phyloP scores from a whole-genome alignment of 2,888 invertebrate species.

The Heliconius hortense region DNA sequence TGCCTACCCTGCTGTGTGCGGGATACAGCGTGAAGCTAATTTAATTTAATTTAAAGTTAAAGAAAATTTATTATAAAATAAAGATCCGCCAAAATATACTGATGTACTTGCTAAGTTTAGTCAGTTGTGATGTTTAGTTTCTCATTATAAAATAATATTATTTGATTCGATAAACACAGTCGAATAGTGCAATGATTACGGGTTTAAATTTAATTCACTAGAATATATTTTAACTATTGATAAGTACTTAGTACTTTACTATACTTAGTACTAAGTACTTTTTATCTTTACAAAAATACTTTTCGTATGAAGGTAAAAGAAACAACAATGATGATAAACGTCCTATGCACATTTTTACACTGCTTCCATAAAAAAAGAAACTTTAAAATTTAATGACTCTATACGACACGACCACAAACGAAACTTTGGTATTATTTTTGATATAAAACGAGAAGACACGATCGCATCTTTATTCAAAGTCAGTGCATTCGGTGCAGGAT shows the following conservation, averaged over 20 bases:
- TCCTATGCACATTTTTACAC: neutral
- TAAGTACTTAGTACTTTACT: neutral
- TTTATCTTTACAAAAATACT: neutral
- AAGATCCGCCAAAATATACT: too few species aligned
- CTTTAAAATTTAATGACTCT: constrained; percentile 14
- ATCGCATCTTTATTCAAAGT: constrained; percentile 55
- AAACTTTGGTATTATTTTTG: constrained; percentile 41
- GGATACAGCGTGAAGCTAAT: too few species aligned
- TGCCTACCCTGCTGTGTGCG: too few species aligned
- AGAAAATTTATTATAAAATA: too few species aligned
- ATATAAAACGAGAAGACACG: constrained; percentile 46
- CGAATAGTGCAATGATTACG: too few species aligned
- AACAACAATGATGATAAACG: neutral
- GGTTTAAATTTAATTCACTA: too few species aligned
- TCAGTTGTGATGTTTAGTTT: too few species aligned
- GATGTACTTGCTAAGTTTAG: too few species aligned
- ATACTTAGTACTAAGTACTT: neutral
- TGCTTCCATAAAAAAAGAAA: neutral
- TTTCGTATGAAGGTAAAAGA: neutral
- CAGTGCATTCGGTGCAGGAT: constrained; percentile 52
- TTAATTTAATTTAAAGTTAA: too few species aligned
- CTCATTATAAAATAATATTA: too few species aligned
- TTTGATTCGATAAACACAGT: too few species aligned
- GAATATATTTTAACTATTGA: too few species aligned
- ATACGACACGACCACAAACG: constrained; percentile 11